Evolutionary conservation across 2,113 vertebrate species (phyloP).

Genomic region (Gymnocephalus cernua): DNA sequence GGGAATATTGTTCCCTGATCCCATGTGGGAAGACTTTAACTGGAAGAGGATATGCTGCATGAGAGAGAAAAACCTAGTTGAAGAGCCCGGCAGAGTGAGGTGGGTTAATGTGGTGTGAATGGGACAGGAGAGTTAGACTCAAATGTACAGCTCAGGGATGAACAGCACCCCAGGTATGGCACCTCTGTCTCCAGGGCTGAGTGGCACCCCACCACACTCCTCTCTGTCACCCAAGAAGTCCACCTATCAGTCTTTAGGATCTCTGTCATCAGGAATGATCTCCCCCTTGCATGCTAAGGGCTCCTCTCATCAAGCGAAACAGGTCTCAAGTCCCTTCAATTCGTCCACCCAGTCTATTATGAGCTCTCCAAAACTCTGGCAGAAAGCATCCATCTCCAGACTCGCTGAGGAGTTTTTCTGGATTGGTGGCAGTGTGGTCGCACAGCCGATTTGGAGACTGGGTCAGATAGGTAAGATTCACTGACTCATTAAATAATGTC

Average conservation of each 20-base stretch:
- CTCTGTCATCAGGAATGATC: conserved; percentile 66
- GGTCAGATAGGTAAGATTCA: conserved; percentile 89
- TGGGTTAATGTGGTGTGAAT: conserved; percentile 51
- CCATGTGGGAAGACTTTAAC: conserved; percentile 24
- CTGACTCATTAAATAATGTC: not conserved
- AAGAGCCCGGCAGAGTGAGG: conserved; percentile 34
- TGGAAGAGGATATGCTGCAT: conserved; percentile 26
- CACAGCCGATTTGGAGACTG: conserved; percentile 88
- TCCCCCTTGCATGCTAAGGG: conserved; percentile 44
- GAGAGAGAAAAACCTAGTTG: conserved; percentile 21
- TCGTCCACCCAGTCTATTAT: conserved; percentile 68
- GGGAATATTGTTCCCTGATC: conserved; percentile 27
- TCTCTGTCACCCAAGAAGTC: conserved; percentile 65
- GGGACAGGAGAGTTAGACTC: conserved; percentile 58
- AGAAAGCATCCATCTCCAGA: conserved; percentile 86
- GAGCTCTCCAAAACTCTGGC: conserved; percentile 82
- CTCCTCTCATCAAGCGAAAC: conserved; percentile 30
- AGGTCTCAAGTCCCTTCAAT: conserved; percentile 30
- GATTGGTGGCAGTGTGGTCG: conserved; percentile 90
- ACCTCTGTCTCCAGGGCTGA: conserved; percentile 67
- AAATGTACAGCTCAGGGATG: conserved; percentile 73
- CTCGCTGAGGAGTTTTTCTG: conserved; percentile 92
- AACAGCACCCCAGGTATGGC: conserved; percentile 70
- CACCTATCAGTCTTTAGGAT: conserved; percentile 65
- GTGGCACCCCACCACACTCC: conserved; percentile 46